These are phyloP conservation scores for Galagoides demidoff DNA, from an alignment of 2,797 vertebrate species.

Conservation along the genomic window DNA sequence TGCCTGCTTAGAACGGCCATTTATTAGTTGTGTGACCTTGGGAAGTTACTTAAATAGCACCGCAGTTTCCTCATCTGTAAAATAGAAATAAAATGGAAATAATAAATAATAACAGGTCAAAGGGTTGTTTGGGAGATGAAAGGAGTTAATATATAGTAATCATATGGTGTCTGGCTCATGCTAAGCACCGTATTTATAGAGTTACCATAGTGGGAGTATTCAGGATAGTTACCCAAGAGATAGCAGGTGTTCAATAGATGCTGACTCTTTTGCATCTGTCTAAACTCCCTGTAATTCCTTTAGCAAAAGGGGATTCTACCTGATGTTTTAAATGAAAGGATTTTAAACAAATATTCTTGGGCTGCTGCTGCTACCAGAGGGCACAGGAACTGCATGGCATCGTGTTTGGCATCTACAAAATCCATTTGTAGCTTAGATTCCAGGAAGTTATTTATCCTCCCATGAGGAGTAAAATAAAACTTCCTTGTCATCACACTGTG, in stretches of 20 bases:
- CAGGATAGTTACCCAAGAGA: rapidly evolving
- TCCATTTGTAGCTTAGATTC: background rate
- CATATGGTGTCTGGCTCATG: background rate
- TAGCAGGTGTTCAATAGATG: background rate
- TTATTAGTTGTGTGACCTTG: background rate
- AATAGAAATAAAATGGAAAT: background rate
- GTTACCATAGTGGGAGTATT: background rate
- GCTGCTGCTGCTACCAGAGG: background rate
- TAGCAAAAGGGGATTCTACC: background rate
- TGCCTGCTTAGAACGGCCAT: background rate
- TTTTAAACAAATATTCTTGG: background rate
- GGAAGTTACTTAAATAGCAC: background rate
- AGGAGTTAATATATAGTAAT: background rate
- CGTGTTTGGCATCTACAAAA: background rate
- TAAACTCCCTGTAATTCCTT: background rate
- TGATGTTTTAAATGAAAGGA: conserved; percentile 14
- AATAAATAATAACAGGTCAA: background rate
- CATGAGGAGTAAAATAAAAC: background rate
- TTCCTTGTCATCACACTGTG: background rate
- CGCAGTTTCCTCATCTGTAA: background rate
- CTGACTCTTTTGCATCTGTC: background rate
- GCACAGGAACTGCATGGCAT: background rate
- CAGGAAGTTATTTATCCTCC: background rate
- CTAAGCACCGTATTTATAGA: background rate
- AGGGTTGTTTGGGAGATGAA: background rate